Evolutionary conservation across 2,113 vertebrate genomes (phyloP).

Genomic region (Neoarius graeffei): DNA sequence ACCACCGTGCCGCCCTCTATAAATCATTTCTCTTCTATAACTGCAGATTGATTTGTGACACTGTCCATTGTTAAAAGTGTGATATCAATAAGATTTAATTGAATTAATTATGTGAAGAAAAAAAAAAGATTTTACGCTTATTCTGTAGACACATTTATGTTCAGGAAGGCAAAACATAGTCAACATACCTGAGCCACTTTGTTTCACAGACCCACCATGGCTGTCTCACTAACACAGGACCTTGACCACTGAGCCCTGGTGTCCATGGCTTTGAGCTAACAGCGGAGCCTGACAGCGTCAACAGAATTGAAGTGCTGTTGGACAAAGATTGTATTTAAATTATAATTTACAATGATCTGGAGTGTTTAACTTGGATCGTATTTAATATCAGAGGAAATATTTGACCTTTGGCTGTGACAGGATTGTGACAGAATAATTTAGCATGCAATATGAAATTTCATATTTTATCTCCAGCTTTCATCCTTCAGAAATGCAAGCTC

Average conservation of each 20-base stretch:
- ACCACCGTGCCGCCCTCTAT: no score
- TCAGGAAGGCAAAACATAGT: neutral
- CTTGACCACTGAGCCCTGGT: neutral
- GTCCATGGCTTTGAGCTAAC: neutral
- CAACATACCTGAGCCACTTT: neutral
- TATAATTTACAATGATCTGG: neutral
- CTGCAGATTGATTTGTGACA: no score
- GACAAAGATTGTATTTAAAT: neutral
- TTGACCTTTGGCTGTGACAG: slow-evolving; percentile 30
- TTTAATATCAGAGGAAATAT: slow-evolving; percentile 32
- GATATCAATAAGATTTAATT: neutral
- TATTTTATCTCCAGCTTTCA: slow-evolving; percentile 20
- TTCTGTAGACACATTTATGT: neutral
- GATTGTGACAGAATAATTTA: slow-evolving; percentile 19
- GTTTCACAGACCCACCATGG: neutral
- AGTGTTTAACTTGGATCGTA: neutral
- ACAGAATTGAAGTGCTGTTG: neutral
- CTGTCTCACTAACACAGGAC: neutral
- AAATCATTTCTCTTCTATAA: no score
- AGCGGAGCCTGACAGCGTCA: neutral
- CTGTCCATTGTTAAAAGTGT: neutral
- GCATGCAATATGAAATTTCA: neutral
- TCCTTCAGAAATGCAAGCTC: neutral
- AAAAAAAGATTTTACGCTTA: neutral
- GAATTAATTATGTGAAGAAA: neutral